These are phyloP conservation scores for Tiliqua scincoides DNA, from an alignment of 2,113 vertebrate genomes.

Conservation along the genomic window DNA sequence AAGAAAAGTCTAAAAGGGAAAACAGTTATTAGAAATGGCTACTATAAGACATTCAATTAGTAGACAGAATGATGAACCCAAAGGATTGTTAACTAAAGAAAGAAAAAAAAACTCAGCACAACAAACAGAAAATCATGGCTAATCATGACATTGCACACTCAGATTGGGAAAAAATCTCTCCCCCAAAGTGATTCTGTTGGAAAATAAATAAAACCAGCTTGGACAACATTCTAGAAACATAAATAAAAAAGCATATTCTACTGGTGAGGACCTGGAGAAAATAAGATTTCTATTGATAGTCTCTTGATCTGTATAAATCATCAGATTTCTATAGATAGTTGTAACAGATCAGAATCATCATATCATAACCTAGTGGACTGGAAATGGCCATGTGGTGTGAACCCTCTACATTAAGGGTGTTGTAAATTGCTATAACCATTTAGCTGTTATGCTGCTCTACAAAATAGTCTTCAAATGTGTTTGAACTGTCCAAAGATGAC, in stretches of 20 bases:
- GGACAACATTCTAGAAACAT: background rate
- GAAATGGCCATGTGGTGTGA: background rate
- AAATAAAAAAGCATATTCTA: background rate
- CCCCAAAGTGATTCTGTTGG: too few relatives aligned
- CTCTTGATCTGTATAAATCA: background rate
- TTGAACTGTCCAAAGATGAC: background rate
- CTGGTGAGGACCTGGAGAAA: background rate
- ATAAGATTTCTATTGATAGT: background rate
- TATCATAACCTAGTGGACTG: background rate
- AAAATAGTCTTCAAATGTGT: background rate
- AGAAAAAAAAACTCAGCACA: background rate
- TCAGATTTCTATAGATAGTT: background rate
- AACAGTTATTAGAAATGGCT: background rate
- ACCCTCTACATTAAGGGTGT: background rate
- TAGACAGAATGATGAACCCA: background rate
- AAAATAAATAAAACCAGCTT: too few relatives aligned
- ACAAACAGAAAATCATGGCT: background rate
- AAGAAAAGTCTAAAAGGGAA: background rate
- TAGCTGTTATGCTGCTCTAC: background rate
- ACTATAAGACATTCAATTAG: background rate
- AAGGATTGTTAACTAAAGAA: background rate
- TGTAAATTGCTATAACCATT: background rate
- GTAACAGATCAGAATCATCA: background rate
- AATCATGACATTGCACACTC: background rate
- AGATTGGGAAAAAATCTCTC: background rate